Conservation (phyloP, 2,888 invertebrate species). For the Cremastinae sp. region DNA sequence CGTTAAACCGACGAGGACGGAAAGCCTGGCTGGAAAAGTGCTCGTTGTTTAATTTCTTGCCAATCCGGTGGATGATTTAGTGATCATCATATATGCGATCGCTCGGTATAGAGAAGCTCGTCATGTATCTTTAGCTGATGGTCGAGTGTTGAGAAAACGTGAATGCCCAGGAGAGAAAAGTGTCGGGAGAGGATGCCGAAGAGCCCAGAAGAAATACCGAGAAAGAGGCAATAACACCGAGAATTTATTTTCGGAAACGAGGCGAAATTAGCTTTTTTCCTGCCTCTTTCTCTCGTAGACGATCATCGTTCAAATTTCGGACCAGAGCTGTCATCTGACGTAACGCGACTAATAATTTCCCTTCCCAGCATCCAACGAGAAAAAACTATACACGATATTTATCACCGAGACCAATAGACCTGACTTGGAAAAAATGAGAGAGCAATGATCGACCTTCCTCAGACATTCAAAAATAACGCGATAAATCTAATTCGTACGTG, state of each 20-base stretch:
- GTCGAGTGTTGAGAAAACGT: constrained; percentile 27
- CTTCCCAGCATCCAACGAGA: not conserved
- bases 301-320: constrained; percentile 39
- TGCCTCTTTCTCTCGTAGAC: not conserved
- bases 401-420: no score
- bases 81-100: constrained; percentile 47
- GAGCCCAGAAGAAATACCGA: constrained; percentile 5
- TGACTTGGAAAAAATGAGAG: no score
- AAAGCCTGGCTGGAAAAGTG: constrained; percentile 50
- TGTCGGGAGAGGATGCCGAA: constrained; percentile 14
- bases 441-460: no score
- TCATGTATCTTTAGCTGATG: constrained; percentile 14
- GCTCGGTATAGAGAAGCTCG: constrained; percentile 28
- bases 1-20: constrained; percentile 7
- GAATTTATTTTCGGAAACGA: constrained; percentile 49
- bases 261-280: constrained; percentile 18
- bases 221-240: constrained; percentile 31
- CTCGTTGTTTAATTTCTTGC: constrained; percentile 23
- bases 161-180: constrained; percentile 30
- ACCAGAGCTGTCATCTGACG: constrained; percentile 27
- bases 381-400: no score
- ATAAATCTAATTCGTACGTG: no score
- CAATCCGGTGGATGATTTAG: constrained; percentile 47
- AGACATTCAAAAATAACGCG: no score
- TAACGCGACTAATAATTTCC: constrained; percentile 15